Conservation (phyloP, 2,113 vertebrate genomes). For the Odocoileus hemionus region DNA sequence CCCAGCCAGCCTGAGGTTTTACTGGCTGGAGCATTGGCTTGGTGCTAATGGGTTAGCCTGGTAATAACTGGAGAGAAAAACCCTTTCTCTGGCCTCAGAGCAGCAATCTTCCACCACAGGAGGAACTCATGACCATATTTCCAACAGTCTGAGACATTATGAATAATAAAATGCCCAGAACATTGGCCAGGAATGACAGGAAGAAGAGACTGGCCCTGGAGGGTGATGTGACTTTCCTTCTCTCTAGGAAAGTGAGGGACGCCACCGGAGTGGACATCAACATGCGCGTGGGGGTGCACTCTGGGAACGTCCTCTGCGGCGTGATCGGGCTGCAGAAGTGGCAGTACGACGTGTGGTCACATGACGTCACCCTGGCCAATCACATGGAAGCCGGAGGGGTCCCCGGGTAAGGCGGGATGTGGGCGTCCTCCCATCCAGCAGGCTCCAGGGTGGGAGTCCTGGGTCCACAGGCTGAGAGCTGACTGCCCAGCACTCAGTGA, state of each 20-base stretch:
- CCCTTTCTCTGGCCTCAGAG: neutral
- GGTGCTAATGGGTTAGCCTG: neutral
- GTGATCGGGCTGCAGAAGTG: constrained; percentile 98
- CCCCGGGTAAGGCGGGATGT: constrained; percentile 86
- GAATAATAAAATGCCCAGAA: neutral
- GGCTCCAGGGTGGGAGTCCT: rapidly evolving
- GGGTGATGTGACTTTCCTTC: constrained; percentile 32
- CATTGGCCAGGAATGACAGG: rapidly evolving
- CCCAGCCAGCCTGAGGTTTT: no score
- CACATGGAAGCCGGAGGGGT: constrained; percentile 99
- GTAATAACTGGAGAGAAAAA: rapidly evolving
- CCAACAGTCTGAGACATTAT: neutral
- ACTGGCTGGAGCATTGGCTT: neutral
- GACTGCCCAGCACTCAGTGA: no score
- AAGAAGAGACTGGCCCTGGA: neutral
- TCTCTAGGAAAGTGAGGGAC: constrained; percentile 92
- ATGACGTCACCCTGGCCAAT: constrained; percentile 97
- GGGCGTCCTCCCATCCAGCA: neutral
- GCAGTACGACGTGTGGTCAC: constrained; percentile 99
- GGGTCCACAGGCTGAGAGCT: rapidly evolving
- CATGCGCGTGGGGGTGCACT: constrained; percentile 97
- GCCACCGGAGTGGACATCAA: constrained; percentile 97
- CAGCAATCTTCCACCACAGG: neutral
- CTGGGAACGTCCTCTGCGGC: constrained; percentile 96
- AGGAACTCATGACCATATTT: neutral